Percentiles rank a stretch among this genome's conserved stretches.
Conservation (phyloP, 2,888 invertebrate species). For the Eilema sororculum region DNA sequence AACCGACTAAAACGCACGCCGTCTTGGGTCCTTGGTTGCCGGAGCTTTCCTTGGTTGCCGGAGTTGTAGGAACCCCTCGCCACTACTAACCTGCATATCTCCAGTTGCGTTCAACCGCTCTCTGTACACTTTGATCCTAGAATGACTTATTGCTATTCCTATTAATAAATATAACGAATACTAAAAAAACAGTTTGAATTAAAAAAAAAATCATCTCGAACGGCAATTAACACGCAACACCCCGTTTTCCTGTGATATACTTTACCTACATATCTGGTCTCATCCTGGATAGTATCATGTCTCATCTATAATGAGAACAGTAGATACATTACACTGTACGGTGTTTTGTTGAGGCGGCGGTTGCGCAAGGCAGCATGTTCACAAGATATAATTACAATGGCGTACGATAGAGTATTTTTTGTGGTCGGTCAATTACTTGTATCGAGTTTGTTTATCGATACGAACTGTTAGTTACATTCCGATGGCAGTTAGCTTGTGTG, state of each 20-base stretch:
- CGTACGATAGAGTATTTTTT: constrained; percentile 17
- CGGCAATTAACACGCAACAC: background rate
- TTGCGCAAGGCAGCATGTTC: constrained; percentile 20
- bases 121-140: no score
- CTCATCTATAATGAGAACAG: background rate
- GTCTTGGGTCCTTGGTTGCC: no score
- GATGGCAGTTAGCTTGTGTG: constrained; percentile 11
- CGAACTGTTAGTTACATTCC: constrained; percentile 33
- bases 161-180: no score
- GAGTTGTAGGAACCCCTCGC: no score
- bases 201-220: background rate
- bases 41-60: no score
- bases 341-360: constrained; percentile 1
- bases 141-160: no score
- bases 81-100: no score
- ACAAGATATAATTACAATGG: constrained; percentile 16
- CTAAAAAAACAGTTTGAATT: no score
- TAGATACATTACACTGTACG: background rate
- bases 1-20: no score
- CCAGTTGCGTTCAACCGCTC: no score
- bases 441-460: constrained; percentile 40
- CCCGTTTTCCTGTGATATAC: background rate
- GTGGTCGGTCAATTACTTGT: constrained; percentile 30
- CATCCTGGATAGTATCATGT: background rate
- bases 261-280: background rate